Conservation (phyloP, 2,888 invertebrate genomes). For the Nyleta sp. region DNA sequence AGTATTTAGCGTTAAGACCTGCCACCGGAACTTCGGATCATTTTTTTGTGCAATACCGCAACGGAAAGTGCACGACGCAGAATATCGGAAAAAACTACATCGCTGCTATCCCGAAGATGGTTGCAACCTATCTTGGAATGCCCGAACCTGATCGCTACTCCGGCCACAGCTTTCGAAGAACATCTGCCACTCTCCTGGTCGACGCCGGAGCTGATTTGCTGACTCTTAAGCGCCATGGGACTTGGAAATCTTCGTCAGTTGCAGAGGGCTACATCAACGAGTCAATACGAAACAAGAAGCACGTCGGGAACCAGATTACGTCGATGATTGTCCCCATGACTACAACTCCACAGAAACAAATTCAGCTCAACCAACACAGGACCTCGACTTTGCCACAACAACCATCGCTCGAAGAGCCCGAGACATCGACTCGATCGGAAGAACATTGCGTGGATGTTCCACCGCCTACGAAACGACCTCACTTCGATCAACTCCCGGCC, state of each 20-base stretch:
- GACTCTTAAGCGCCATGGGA: conserved; percentile 44
- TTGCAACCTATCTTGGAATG: conserved; percentile 57
- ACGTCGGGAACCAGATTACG: background rate
- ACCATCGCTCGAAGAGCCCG: too few species aligned
- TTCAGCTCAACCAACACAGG: too few species aligned
- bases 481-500: background rate
- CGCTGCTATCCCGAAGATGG: conserved; percentile 56
- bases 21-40: conserved; percentile 17
- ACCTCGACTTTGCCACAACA: too few species aligned
- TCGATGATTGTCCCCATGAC: background rate
- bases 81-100: conserved; percentile 61
- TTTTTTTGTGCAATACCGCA: conserved; percentile 58
- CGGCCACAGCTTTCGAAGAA: conserved; percentile 59
- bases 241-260: conserved; percentile 6
- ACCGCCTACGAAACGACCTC: background rate
- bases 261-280: conserved; percentile 11
- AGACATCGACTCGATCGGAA: too few species aligned
- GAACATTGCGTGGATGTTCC: too few species aligned
- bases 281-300: conserved; percentile 1
- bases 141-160: conserved; percentile 58
- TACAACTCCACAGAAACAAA: too few species aligned
- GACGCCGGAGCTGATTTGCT: conserved; percentile 55
- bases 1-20: conserved; percentile 35
- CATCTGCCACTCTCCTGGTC: conserved; percentile 61
- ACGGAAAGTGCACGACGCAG: conserved; percentile 59